Base-by-base conservation (phyloP, 2,113 vertebrate species). In the Ovibos moschatus region DNA sequence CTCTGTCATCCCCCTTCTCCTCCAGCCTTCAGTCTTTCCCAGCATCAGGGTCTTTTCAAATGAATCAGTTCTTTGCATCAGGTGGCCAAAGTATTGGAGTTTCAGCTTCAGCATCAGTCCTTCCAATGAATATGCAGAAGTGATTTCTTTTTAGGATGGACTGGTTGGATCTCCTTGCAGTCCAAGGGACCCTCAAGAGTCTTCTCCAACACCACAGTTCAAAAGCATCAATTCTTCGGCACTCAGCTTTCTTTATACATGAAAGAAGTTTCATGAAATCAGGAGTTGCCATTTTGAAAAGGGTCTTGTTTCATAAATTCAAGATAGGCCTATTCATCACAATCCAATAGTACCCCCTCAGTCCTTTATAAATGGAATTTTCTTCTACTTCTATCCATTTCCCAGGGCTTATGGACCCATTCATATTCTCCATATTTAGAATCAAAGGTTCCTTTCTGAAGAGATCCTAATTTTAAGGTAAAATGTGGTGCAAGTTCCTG, bases 381-480 rank as follows among this genome's bases (percentile, higher is more conserved):
- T 98, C 99, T 99, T 99, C 99, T 99, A 97, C 98, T 99, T 96
- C 99, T 99, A 84, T 99, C 99, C 99, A 99, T 99, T 99, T 99
- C 99, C 96, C 99, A 99, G 40, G 99, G 99, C 99, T 99, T 99
- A 98, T 99, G 99, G 97, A 99, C 99, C 99, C 99, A 99, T 98
- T 99, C 99, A 71, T 99, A 99, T 90, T 99, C 99, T 87, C 99
- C 99, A 94, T 99, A 99, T 98, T 99, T 99, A 71, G 99, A 99
- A 98, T 99, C 99, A 97, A 99, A 99, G 14, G 99, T 99, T 97
- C 99, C 99, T 98, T 99, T 99, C 96, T 99, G 99, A 97, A 99
- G 99, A 79, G 99, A 99, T 91, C 99, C 99, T 19, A 99, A 99
- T 98, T 99, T 99, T 95, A 99, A 99, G 36, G 99, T 99, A 98